Evolutionary conservation across 2,888 invertebrate genomes (phyloP), one percentile per base, ranked within the genome.

Genomic region (Acheta domesticus): DNA sequence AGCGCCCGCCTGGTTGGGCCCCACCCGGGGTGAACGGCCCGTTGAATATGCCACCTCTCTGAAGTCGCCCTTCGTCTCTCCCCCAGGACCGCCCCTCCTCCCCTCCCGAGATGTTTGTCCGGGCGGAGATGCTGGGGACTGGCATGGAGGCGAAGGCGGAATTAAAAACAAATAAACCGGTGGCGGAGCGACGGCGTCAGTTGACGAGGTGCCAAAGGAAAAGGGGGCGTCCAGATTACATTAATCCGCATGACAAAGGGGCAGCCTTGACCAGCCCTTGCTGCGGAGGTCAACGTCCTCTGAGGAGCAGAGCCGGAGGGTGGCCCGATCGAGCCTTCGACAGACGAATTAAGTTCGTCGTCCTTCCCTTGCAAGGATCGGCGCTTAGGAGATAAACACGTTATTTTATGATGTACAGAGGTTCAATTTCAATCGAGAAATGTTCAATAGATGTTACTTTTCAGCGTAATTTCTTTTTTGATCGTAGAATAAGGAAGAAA

Each of bases 141-240:
- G 62, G 62, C 62, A 11, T 0, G 62, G n/a, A 62, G n/a, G 62
- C 16, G 62, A 62, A 62, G 62, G 16, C 62, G 62, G n/a, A 62
- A 62, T 62, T 62, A 62, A 62, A 62, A 62, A n/a, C 62, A 62
- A 62, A 62, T 62, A 62, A 62, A 62, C 62, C 14, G 62, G 62
- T n/a, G 62, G 62, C 62, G 16, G 16, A 8, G 62, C 62, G n/a
- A 12, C n/a, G 62, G 62, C 14, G 62, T 19, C 14, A 62, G 62
- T 19, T 14, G n/a, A n/a, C 14, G 62, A 62, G 62, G 14, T 62
- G 62, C n/a, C 62, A 62, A 62, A 62, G 62, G 62, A 62, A n/a
- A 62, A 62, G 36, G 36, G 36, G 36, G 62, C 62, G 62, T 62
- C 62, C 62, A 19, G 16, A 62, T 62, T 62, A 62, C 62, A 62